Base-by-base conservation (phyloP, 1,140 invertebrate genomes). In the Lasioglossum albipes region DNA sequence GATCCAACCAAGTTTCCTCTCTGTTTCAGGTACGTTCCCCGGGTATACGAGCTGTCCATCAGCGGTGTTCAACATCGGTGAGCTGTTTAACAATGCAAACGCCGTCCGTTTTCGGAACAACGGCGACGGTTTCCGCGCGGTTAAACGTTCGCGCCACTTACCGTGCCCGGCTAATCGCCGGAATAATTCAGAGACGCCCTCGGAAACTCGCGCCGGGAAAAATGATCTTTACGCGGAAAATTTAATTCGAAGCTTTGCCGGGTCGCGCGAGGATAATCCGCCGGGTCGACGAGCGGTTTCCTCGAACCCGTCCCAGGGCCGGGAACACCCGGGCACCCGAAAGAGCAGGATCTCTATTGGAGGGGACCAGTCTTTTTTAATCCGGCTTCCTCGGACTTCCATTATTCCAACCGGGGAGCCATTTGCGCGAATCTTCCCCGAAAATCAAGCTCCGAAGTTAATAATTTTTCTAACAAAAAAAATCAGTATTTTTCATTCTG, bases 1-100 rank as follows among this genome's bases (percentile, higher is more conserved):
- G 36, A 36, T 36, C 36, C 3, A 36, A 36, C 36, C 36, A 36
- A 36, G 7, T 10, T 22, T 41, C 18, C 13, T 45, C 16, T 27
- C 42, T 82, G 69, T 82, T 82, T 0, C 81, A 82, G 81, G 81
- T 82, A 79, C 62, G 64, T 27, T 61, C 45, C 42, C 59, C 57
- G 18, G 0, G 18, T 13, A 52, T 61, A 13, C 31, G 20, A 6
- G 5, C 7, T 12, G 13, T 27, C 22, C 7, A 18, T 68, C 41
- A 22, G 41, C 64, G 4, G 31, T 36, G 36, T 16, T 20, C 22
- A 0, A 2, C 64, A 31, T 68, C 65, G 71, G 72, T 80, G 72
- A 80, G 78, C 22, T 20, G n/a, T 49, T 42, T 59, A 52, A 59
- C 62, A 2, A 74, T 73, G n/a, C 0, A 45, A 36, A 31, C 13